Base-by-base conservation (phyloP, 2,797 vertebrate genomes). In the Nannoperca obscura region DNA sequence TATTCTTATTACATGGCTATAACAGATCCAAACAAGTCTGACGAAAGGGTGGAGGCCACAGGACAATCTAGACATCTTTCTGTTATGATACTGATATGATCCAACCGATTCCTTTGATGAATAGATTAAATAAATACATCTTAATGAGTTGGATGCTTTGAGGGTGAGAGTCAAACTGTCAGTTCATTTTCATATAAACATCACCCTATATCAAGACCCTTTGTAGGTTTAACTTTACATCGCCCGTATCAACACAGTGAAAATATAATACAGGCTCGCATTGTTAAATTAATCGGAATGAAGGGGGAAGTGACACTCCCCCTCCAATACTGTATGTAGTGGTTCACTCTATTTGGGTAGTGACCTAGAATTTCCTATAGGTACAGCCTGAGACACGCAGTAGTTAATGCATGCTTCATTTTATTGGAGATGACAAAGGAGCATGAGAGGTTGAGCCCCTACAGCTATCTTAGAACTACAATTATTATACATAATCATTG, bases 11-110 rank as follows among this genome's bases (percentile, higher is more conserved):
- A 30, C 47, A 50, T 80, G 34, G 34, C 40, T 55, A 30, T 38
- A 38, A 66, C 67, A 36, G 57, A 81, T 86, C 69, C 42, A 63
- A 55, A 75, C 69, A 50, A 24, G 76, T 54, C 60, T 73, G 10
- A 44, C 67, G 53, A 61, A 66, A 83, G 64, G 76, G 70, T 50
- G 63, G 75, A 85, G 76, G 69, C 69, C 71, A 70, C 47, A 59
- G 27, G 68, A 83, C 60, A 76, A 77, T 74, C 54, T 60, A 60
- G 53, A 79, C 61, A 71, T 66, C 58, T 76, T 57, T 72, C 14
- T 76, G 27, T 50, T 71, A 60, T 60, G 34, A 82, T 74, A 34
- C 15, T 15, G 40, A 42, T 58, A 30, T 68, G 81, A 84, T 65
- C 61, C 47, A 72, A 42, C 30, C 3, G 15, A 40, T 27, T 49